Evolutionary conservation across 2,797 vertebrate species (phyloP), one percentile per base, ranked within the genome.

Genomic region (Catharus ustulatus): DNA sequence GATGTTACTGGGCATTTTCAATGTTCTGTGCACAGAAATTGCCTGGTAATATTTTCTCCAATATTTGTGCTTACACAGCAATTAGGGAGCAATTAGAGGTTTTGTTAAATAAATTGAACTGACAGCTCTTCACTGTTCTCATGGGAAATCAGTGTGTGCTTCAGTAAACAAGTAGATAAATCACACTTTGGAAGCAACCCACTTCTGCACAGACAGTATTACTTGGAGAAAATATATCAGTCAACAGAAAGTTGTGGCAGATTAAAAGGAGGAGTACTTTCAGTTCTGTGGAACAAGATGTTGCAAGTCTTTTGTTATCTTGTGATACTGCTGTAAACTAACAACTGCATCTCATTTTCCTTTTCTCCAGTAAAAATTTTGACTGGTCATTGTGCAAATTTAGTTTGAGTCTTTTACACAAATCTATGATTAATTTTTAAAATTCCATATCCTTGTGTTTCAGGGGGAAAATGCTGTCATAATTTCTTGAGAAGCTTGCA

Each of bases 91-190:
- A 42, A 87, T 68, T 86, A 72, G 55, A 76, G 69, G 24, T 79
- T 87, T 57, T 68, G 27, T 55, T 51, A 80, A 59, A 87, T 77
- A 76, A 77, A 81, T 68, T 43, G 83, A 76, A 57, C 83, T 64
- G 74, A 46, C 46, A 73, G 51, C 27, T 73, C 69, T 86, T 79
- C 59, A n/a, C 38, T 69, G 46, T 43, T 87, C 89, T 61, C 77
- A 13, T 66, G 75, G 78, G 83, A 87, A 92, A 90, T 90, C 66
- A 66, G 51, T 16, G 15, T 87, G 42, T 62, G 57, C 76, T 79
- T 59, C 72, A 72, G 73, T 79, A 83, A 89, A 83, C 81, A 89
- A 83, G 77, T 3, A 86, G 52, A 72, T 95, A 86, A 89, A 75
- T 89, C 77, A 63, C 34, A 48, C 42, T 88, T 67, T 74, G 49